Evolutionary conservation across 2,113 vertebrate species (phyloP), one percentile per base, ranked within the genome.

Genomic region (Spermophilus dauricus): DNA sequence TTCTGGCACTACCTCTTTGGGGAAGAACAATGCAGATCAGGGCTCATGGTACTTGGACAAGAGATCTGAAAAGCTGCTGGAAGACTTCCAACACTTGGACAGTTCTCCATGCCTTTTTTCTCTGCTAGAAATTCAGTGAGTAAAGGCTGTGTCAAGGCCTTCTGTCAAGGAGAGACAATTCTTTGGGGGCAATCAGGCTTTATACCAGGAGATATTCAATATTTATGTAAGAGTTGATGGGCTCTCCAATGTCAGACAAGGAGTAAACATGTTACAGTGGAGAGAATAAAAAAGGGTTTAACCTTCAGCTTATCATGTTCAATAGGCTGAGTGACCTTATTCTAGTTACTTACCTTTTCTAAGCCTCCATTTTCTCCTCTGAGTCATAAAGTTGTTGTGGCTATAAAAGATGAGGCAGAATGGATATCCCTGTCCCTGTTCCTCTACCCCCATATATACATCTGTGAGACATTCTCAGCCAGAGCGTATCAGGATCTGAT

Each of bases 1-100:
- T 87, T 97, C 96, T 95, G 89, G 83, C 12, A 12, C 85, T 70
- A 48, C 75, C 65, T 94, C 45, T 11, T 80, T 48, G 80, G 39
- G 70, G 83, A 77, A 91, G 72, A 93, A 69, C n/a, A 93, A 61
- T 42, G 18, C 20, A 84, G 58, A 80, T n/a, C 34, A 91, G 56
- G 48, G 42, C 56, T 94, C 12, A 2, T 32, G n/a, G 63, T 96
- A 30, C 81, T 88, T 89, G 67, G 89, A 88, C 13, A 61, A 87
- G 69, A 89, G 95, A 58, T 73, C 56, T 80, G 86, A 73, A 67
- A 76, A 93, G 48, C 34, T 80, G 22, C 42, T 91, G 91, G 93
- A 86, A 81, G 69, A 9, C 32, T 85, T 48, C 58, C 83, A 84
- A 51, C 95, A 16, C 65, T 89, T 93, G 83, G 16, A 53, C 87